Percentiles rank a stretch among this genome's conserved stretches.
These are phyloP conservation scores for Endotricha flammealis DNA, from an alignment of 2,888 invertebrate genomes.

Conservation along the genomic window DNA sequence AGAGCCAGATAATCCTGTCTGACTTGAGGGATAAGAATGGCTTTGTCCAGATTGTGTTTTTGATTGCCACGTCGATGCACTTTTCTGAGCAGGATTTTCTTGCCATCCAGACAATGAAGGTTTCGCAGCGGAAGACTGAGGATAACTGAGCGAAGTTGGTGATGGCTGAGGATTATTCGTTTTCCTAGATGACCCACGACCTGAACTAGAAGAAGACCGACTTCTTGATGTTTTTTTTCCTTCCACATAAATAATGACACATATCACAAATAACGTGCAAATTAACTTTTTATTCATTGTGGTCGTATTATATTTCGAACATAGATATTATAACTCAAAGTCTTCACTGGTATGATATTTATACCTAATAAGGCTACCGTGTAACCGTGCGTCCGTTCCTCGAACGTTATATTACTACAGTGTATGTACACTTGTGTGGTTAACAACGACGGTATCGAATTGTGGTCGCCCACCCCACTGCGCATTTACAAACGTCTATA, in stretches of 20 bases:
- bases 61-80: constrained; percentile 38
- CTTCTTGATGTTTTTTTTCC: constrained; percentile 56
- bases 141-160: constrained; percentile 60
- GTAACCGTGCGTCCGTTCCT: constrained; percentile 48
- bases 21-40: constrained; percentile 61
- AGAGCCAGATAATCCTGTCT: constrained; percentile 54
- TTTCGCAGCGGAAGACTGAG: constrained; percentile 51
- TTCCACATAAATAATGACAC: constrained; percentile 37
- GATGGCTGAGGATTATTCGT: constrained; percentile 53
- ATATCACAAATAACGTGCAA: constrained; percentile 32
- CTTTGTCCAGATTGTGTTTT: constrained; percentile 39
- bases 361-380: constrained; percentile 20
- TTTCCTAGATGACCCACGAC: constrained; percentile 50
- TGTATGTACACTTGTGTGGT: constrained; percentile 20
- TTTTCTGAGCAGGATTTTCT: constrained; percentile 49
- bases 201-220: constrained; percentile 55
- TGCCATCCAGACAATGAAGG: constrained; percentile 66
- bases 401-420: constrained; percentile 41
- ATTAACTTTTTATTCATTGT: constrained; percentile 42
- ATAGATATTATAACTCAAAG: background rate
- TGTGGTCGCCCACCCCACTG: constrained; percentile 50
- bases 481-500: constrained; percentile 26
- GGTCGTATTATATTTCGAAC: constrained; percentile 8
- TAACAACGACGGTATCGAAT: no score
- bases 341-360: no score